Evolutionary conservation across 2,888 invertebrate genomes (phyloP), one percentile per base, ranked within the genome.

Genomic region (Microctonus brassicae): DNA sequence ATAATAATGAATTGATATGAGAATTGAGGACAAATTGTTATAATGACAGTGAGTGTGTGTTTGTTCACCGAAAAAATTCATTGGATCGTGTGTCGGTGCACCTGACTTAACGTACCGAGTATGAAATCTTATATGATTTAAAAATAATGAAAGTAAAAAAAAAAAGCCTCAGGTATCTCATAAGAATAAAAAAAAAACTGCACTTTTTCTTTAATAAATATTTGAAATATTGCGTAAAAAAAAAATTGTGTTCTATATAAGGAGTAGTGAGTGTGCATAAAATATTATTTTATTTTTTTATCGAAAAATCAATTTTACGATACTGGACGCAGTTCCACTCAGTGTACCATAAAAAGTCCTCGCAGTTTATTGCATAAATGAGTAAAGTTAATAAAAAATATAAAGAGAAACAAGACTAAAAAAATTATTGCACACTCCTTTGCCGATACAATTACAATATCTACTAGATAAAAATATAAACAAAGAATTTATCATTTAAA

Each of bases 1-100:
- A 55, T 24, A 55, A 55, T 24, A 24, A 34, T 39, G n/a, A 17
- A 36, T 36, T 9, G 0, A 13, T 17, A 17, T 39, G 34, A 64
- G 72, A 72, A 69, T 64, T 42, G 22, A 22, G 68, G 58, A 39
- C 33, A 52, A n/a, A n/a, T n/a, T n/a, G n/a, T n/a, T n/a, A n/a
- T n/a, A n/a, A n/a, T n/a, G n/a, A n/a, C n/a, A n/a, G n/a, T 24
- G 22, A 24, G 11, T 62, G 10, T 55, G 53, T 52, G 34, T 69
- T 42, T 61, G 58, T 62, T 33, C 42, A 47, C n/a, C 75, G 34
- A 34, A 70, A 69, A 57, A 72, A 65, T 22, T 47, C 22, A 62
- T 17, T 69, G 68, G 68, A 76, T 74, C 71, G 73, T 67, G 75
- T 75, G 73, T 73, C 73, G 73, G 68, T 70, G 73, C 75, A 70